Conservation (phyloP, 1,140 invertebrate species). For the Apis laboriosa region DNA sequence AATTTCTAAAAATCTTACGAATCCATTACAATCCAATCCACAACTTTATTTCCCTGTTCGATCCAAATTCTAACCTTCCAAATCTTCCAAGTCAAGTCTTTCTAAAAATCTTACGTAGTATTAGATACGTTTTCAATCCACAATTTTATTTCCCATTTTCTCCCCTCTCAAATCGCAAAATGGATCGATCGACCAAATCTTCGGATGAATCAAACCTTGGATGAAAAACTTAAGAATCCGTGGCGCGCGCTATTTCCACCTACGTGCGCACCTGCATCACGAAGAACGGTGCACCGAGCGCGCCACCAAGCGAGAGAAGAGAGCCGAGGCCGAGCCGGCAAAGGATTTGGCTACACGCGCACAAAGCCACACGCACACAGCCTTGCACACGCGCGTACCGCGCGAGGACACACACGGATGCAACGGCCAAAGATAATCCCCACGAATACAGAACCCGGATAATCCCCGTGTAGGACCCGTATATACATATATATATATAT, state of each 20-base stretch:
- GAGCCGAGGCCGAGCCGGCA: conserved; percentile 62
- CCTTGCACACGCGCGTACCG: conserved; percentile 3
- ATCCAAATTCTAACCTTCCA: too few relatives aligned
- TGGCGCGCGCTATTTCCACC: conserved; percentile 1
- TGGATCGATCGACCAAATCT: too few relatives aligned
- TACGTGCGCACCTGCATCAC: conserved; percentile 3
- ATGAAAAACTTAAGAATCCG: too few relatives aligned
- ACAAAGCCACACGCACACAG: conserved; percentile 47
- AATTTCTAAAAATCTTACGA: too few relatives aligned
- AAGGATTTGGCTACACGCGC: conserved; percentile 73
- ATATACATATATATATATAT: conserved; percentile 41
- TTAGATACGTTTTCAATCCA: too few relatives aligned
- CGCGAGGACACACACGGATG: conserved; percentile 56
- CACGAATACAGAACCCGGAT: conserved; percentile 78
- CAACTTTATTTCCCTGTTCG: too few relatives aligned
- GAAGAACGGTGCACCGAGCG: not conserved
- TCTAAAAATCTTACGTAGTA: too few relatives aligned
- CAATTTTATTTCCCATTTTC: too few relatives aligned
- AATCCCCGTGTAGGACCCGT: conserved; percentile 74
- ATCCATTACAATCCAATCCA: too few relatives aligned
- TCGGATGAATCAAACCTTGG: too few relatives aligned
- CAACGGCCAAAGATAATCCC: conserved; percentile 77
- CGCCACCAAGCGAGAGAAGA: conserved; percentile 29
- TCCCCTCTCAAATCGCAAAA: too few relatives aligned
- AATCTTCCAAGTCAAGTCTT: too few relatives aligned